Evolutionary conservation across 1,140 invertebrate species (phyloP).

Genomic region (Drosophila pseudoobscura): DNA sequence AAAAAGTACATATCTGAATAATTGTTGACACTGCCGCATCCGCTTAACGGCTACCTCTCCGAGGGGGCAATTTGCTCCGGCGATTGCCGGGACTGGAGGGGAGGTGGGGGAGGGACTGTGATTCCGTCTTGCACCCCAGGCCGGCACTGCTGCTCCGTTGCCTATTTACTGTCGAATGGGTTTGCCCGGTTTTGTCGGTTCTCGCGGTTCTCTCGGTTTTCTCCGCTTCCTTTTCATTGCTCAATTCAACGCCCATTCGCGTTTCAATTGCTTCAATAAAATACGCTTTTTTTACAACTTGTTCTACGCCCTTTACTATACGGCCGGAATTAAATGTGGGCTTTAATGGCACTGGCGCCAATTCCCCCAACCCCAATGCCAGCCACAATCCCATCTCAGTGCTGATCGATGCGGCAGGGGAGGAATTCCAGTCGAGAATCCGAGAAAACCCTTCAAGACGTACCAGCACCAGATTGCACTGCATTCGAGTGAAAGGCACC

Average conservation of each 20-base stretch:
- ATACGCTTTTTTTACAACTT: constrained; percentile 66
- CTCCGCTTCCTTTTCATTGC: constrained; percentile 61
- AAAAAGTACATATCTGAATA: constrained; percentile 66
- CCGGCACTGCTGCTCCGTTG: constrained; percentile 5
- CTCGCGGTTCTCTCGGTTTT: constrained; percentile 2
- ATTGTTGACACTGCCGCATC: constrained; percentile 63
- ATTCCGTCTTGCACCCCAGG: constrained; percentile 8
- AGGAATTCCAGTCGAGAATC: no score
- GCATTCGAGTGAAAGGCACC: no score
- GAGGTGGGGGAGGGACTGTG: constrained; percentile 1
- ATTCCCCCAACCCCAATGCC: background rate
- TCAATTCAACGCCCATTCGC: constrained; percentile 79
- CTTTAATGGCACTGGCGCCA: constrained; percentile 27
- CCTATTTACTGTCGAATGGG: constrained; percentile 34
- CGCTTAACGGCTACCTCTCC: constrained; percentile 40
- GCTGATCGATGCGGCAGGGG: background rate
- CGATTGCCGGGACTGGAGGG: constrained; percentile 28
- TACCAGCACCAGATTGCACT: no score
- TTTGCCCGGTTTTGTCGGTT: background rate
- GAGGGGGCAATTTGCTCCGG: constrained; percentile 50
- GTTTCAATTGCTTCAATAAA: constrained; percentile 79
- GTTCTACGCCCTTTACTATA: constrained; percentile 45
- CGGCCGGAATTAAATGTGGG: constrained; percentile 61
- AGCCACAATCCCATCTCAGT: no score
- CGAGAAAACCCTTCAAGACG: no score